Conservation (phyloP, 2,888 invertebrate species). For the Cabera pusaria region DNA sequence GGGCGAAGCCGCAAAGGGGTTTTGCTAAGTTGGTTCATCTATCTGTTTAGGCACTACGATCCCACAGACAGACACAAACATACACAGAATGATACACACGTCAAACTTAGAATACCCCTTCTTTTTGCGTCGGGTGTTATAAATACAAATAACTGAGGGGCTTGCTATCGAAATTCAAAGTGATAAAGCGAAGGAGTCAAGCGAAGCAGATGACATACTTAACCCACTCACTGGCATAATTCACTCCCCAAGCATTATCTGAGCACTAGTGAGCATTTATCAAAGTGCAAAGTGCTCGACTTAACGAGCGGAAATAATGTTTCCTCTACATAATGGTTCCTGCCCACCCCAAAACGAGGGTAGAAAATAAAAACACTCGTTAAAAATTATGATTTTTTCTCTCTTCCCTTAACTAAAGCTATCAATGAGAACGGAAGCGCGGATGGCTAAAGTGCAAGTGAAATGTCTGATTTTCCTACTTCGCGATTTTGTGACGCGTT, state of each 20-base stretch:
- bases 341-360: slow-evolving; percentile 48
- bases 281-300: slow-evolving; percentile 72
- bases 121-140: no score
- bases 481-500: slow-evolving; percentile 19
- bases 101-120: no score
- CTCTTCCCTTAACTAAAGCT: slow-evolving; percentile 35
- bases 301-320: slow-evolving; percentile 80
- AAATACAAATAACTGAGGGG: no score
- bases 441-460: slow-evolving; percentile 18
- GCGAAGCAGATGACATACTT: slow-evolving; percentile 23
- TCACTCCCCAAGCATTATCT: slow-evolving; percentile 51
- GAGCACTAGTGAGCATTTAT: slow-evolving; percentile 72
- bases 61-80: no score
- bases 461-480: slow-evolving; percentile 22
- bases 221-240: slow-evolving; percentile 24
- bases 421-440: slow-evolving; percentile 26
- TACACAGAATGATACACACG: no score
- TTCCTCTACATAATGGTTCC: slow-evolving; percentile 76
- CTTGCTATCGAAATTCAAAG: no score
- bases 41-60: no score
- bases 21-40: no score
- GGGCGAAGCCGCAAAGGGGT: no score
- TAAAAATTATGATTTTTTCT: slow-evolving; percentile 57
- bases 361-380: slow-evolving; percentile 57
- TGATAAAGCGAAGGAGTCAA: no score